phyloP scores from a whole-genome alignment of 92 coral and sea anemone species.

The Bergia sp. region DNA sequence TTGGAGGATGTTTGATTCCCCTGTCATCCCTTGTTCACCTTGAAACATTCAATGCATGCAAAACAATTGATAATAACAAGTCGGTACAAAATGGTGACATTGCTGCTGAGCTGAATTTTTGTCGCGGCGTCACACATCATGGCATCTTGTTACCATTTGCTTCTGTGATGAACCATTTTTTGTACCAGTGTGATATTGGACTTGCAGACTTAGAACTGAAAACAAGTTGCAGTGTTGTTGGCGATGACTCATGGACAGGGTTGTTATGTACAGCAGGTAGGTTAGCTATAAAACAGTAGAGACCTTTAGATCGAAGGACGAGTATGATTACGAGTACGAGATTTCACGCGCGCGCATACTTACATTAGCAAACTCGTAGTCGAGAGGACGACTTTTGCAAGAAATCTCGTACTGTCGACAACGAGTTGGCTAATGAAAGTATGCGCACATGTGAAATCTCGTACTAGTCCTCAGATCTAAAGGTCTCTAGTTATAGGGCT shows the following conservation, averaged over 20 bases:
- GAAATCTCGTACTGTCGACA: too few relatives aligned
- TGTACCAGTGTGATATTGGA: conserved; percentile 33
- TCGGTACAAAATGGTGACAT: neutral
- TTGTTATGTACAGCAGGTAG: conserved; percentile 30
- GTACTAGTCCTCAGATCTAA: too few relatives aligned
- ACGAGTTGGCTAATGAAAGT: too few relatives aligned
- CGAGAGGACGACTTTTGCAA: too few relatives aligned
- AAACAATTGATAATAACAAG: neutral
- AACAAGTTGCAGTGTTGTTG: conserved; percentile 36
- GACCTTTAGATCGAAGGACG: too few relatives aligned
- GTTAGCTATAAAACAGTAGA: neutral
- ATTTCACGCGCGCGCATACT: too few relatives aligned
- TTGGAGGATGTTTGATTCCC: conserved; percentile 71
- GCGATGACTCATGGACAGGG: conserved; percentile 35
- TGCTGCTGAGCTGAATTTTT: neutral
- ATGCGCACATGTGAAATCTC: too few relatives aligned
- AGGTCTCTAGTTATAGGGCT: neutral
- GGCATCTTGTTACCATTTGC: conserved; percentile 53
- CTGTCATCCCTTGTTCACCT: conserved; percentile 56
- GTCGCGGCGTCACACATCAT: neutral
- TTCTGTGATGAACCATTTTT: conserved; percentile 58
- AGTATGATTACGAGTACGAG: too few relatives aligned
- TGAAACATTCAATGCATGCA: neutral
- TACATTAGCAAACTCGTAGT: too few relatives aligned
- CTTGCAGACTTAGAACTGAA: conserved; percentile 19